Base-by-base conservation (phyloP, 64 coral and sea anemone genomes). In the Montipora cactus region DNA sequence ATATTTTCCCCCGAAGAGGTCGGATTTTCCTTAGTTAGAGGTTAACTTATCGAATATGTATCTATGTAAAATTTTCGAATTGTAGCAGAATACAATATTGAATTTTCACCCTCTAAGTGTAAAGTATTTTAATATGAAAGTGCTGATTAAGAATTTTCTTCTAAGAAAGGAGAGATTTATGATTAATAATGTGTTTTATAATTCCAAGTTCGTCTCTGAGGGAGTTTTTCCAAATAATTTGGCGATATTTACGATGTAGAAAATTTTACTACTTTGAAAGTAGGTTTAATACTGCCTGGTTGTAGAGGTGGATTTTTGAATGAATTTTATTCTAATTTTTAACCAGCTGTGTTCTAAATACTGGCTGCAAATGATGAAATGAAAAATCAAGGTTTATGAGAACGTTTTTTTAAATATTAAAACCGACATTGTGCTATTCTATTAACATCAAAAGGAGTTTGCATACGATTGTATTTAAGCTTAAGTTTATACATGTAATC, bases 41-140 rank as follows among this genome's bases (percentile, higher is more conserved):
- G 79, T 95, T 98, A 98, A 98, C 91, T 98, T 98, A 98, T 98
- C 96, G 88, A 97, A 95, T 95, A 95, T 98, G 85, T 98, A 95
- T 93, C 96, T 91, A 94, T 98, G 96, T 98, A 98, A 98, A 98
- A 92, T 89, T 98, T 97, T 98, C 44, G 96, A 98, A 98, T 98
- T 98, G 94, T 98, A 98, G 96, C 96, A 94, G 74, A 87, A 95
- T 83, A 80, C 90, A 89, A 95, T 95, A 98, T 98, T 95, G 90
- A 98, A 98, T 98, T 97, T 98, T 91, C 96, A 98, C 71, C 80
- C 96, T 94, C 77, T 97, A 96, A 97, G 96, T 97, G 96, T 97
- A 97, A 97, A 97, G 89, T 97, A 97, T 97, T 97, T 97, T 97
- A 97, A 97, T 97, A 97, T 95, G 72, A 97, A 96, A 97, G 92